Evolutionary conservation across 2,113 vertebrate species (phyloP).

Genomic region (Melospiza georgiana): DNA sequence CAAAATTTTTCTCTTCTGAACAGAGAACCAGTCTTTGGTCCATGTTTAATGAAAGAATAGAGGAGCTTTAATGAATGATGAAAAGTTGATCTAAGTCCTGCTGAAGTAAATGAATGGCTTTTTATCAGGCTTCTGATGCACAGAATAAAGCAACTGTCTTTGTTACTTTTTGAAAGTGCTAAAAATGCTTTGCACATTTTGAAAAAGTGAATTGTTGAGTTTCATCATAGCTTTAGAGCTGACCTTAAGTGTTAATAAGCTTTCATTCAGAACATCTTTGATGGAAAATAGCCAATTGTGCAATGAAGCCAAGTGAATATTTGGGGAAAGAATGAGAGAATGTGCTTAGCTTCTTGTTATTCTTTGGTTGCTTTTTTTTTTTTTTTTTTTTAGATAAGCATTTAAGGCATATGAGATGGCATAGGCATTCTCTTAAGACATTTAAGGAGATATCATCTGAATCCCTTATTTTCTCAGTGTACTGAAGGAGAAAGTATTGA

Average conservation of each 20-base stretch:
- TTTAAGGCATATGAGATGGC: constrained; percentile 47
- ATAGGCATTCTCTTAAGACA: constrained; percentile 52
- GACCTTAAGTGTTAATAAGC: neutral
- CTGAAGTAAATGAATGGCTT: neutral
- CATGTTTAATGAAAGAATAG: neutral
- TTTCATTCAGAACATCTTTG: neutral
- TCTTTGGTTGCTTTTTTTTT: neutral
- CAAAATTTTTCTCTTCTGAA: neutral
- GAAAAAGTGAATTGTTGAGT: neutral
- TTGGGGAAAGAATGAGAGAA: neutral
- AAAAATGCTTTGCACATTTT: neutral
- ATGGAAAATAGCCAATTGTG: neutral
- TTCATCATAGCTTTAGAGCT: neutral
- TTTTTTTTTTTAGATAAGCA: neutral
- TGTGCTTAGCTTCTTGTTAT: neutral
- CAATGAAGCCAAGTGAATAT: neutral
- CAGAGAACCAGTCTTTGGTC: neutral
- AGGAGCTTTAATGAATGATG: neutral
- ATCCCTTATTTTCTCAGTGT: constrained; percentile 66
- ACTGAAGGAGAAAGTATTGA: constrained; percentile 74
- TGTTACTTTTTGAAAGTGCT: neutral
- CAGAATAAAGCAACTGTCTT: neutral
- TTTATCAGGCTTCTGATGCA: neutral
- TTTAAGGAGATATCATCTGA: constrained; percentile 59
- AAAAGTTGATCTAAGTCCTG: neutral